A percentile compares a stretch with the other conserved stretches of the same genome.
Evolutionary conservation across 2,113 vertebrate genomes (phyloP).

Genomic region (Tringa solitaria): DNA sequence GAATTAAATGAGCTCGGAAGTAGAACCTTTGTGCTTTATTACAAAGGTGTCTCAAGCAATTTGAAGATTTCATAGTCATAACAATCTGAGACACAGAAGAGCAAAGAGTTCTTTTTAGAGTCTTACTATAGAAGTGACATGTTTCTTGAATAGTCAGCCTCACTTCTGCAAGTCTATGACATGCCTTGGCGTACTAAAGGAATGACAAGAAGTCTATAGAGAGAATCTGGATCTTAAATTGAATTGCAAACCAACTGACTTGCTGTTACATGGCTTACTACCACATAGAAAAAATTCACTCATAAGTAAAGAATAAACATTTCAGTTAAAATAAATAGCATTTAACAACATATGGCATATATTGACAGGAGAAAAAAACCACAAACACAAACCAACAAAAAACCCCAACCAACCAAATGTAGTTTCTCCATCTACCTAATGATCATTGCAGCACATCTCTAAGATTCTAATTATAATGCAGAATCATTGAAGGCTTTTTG

Average conservation of each 20-base stretch:
- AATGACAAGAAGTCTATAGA: not conserved
- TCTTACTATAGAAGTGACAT: not conserved
- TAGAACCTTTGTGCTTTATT: not conserved
- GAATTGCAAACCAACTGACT: not conserved
- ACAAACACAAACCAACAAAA: not conserved
- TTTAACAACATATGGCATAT: not conserved
- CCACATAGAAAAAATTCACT: not conserved
- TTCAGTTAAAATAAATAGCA: not conserved
- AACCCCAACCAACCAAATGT: not conserved
- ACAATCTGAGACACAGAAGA: not conserved
- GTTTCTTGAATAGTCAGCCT: not conserved
- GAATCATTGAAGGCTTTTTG: not conserved
- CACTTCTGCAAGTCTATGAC: not conserved
- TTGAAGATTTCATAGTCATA: not conserved
- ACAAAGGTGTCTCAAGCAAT: not conserved
- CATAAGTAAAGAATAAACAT: not conserved
- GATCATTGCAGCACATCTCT: not conserved
- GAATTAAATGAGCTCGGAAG: not conserved
- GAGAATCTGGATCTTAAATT: not conserved
- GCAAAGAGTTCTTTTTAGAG: not conserved
- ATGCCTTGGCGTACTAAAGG: not conserved
- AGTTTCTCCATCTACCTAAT: not conserved
- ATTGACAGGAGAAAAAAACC: not conserved
- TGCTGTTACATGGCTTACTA: not conserved
- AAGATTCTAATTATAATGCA: not conserved